Evolutionary conservation across 1,140 invertebrate species (phyloP), one percentile per base, ranked within the genome.

Genomic region (Linepithema humile): DNA sequence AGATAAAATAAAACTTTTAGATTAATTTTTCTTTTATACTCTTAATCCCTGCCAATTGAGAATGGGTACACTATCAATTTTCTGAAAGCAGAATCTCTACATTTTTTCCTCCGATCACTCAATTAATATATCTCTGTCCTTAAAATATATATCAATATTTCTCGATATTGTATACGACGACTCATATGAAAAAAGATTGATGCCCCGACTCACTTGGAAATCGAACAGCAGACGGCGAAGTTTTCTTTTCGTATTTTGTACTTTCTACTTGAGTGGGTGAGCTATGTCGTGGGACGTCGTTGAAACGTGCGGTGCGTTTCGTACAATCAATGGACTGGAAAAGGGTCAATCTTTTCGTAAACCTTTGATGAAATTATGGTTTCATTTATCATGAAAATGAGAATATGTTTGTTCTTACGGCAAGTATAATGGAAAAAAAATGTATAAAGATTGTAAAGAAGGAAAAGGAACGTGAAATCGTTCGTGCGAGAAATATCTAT

Each of bases 121-220:
- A 9, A 1, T 15, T 2, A 50, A 60, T 60, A 35, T n/a, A 15
- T 35, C 2, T 23, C 15, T 26, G 1, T 5, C 32, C 29, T 72
- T 72, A 17, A 35, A 50, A 69, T 12, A 38, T 35, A 35, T 20
- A n/a, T n/a, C 29, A 15, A 6, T 17, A 10, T 12, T 29, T n/a
- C 57, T 5, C 3, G 15, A 0, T 69, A 9, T 17, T 10, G 32
- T 48, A 1, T 20, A 7, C 50, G 6, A 20, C 26, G 9, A 15
- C 45, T n/a, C n/a, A n/a, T n/a, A n/a, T 15, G n/a, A 35, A 53
- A 5, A 70, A 35, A 67, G 64, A 67, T 67, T 35, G 29, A 70
- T 53, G 32, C 29, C 0, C n/a, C n/a, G 45, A 10, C 23, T 73
- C 17, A 17, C 15, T 57, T 3, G 70, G 2, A 55, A 73, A 7